Conservation (phyloP, 2,888 invertebrate species). For the Nudaria mundana region DNA sequence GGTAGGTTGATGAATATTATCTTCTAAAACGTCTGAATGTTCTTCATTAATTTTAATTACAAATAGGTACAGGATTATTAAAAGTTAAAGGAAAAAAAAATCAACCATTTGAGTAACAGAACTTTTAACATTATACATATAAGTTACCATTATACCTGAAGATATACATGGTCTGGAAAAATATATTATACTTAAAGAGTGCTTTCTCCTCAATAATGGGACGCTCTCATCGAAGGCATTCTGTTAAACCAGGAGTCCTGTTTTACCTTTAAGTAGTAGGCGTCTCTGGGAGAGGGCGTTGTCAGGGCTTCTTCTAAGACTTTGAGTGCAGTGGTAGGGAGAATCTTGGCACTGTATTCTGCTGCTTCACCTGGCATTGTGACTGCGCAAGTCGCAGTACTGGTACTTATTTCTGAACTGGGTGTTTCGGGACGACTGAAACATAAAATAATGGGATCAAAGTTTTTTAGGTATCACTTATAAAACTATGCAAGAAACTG, state of each 20-base stretch:
- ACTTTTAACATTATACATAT: no score
- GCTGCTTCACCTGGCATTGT: slow-evolving; percentile 82
- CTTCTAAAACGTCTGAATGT: no score
- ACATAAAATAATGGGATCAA: slow-evolving; percentile 9
- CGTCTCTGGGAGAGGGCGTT: slow-evolving; percentile 78
- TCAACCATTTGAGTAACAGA: no score
- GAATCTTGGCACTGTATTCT: slow-evolving; percentile 83
- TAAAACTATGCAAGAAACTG: no score
- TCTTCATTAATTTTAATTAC: no score
- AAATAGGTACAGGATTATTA: no score
- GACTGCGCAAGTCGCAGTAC: slow-evolving; percentile 69
- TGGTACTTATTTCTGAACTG: slow-evolving; percentile 63
- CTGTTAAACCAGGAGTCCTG: slow-evolving; percentile 77
- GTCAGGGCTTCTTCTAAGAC: slow-evolving; percentile 83
- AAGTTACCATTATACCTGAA: no score
- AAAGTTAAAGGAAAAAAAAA: no score
- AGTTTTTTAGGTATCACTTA: background rate
- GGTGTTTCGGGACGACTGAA: slow-evolving; percentile 74
- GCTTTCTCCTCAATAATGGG: slow-evolving; percentile 41
- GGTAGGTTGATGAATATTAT: no score
- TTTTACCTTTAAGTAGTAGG: slow-evolving; percentile 74
- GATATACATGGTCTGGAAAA: no score
- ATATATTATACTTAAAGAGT: no score
- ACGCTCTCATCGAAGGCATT: slow-evolving; percentile 72
- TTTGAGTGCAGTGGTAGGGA: slow-evolving; percentile 82